These are phyloP conservation scores for Epistrophe grossulariae DNA, from an alignment of 2,888 invertebrate species.

Conservation along the genomic window DNA sequence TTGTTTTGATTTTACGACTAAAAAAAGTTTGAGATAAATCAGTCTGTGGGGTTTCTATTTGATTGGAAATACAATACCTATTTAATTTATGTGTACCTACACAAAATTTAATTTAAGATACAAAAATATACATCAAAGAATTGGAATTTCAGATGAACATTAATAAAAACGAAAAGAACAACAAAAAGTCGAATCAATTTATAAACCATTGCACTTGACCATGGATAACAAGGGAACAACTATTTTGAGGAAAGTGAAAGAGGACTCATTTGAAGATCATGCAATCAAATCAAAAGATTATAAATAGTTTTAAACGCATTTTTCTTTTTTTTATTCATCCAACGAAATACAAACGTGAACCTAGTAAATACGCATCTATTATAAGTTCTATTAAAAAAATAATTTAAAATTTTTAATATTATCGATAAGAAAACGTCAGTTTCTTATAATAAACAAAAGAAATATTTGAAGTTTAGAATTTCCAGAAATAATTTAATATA, in stretches of 20 bases:
- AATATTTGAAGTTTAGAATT: background rate
- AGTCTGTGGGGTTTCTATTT: background rate
- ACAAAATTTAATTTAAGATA: background rate
- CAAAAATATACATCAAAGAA: background rate
- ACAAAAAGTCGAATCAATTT: background rate
- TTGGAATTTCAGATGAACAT: background rate
- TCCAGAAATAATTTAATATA: background rate
- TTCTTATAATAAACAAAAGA: conserved; percentile 1
- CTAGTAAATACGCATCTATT: background rate
- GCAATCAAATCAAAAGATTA: background rate
- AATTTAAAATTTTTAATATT: background rate
- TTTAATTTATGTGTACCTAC: too few species aligned
- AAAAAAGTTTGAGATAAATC: background rate
- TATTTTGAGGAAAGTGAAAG: background rate
- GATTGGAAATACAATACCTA: background rate
- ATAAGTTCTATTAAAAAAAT: background rate
- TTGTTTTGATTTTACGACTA: too few species aligned
- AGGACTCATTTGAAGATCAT: background rate
- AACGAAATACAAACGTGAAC: background rate
- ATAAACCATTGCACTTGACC: conserved; percentile 29
- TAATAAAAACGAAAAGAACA: background rate
- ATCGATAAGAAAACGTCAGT: conserved; percentile 11
- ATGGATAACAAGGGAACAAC: background rate
- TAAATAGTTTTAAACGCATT: background rate
- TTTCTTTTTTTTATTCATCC: background rate